Conservation (phyloP, 2,113 vertebrate species). For the Campylorhamphus procurvoides region DNA sequence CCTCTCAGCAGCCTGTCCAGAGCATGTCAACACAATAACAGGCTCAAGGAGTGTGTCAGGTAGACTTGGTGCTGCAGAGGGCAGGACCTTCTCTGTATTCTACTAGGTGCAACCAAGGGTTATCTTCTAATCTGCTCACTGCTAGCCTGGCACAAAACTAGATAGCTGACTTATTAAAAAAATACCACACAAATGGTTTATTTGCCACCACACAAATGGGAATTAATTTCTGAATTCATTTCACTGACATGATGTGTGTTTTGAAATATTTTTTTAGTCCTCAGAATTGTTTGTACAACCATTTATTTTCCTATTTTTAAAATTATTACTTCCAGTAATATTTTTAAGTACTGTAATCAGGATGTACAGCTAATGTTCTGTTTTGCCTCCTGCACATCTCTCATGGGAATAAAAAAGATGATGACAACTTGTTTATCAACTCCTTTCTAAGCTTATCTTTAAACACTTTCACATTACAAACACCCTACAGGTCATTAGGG, state of each 20-base stretch:
- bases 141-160: neutral
- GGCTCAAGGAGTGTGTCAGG: neutral
- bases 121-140: neutral
- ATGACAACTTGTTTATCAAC: neutral
- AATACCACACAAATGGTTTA: neutral
- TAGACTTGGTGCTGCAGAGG: neutral
- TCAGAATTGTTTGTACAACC: neutral
- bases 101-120: neutral
- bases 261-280: neutral
- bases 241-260: neutral
- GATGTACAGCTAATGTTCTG: neutral
- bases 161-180: neutral
- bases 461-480: neutral
- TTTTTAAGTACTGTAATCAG: neutral
- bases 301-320: neutral
- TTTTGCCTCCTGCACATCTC: neutral
- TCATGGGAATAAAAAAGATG: neutral
- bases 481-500: neutral
- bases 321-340: neutral
- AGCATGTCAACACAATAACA: neutral
- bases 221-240: neutral
- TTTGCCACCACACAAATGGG: neutral
- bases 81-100: neutral
- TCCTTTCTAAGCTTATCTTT: neutral
- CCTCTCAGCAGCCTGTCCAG: neutral